phyloP scores from a whole-genome alignment of 2,888 invertebrate species.

The Gasteruption jaculator region DNA sequence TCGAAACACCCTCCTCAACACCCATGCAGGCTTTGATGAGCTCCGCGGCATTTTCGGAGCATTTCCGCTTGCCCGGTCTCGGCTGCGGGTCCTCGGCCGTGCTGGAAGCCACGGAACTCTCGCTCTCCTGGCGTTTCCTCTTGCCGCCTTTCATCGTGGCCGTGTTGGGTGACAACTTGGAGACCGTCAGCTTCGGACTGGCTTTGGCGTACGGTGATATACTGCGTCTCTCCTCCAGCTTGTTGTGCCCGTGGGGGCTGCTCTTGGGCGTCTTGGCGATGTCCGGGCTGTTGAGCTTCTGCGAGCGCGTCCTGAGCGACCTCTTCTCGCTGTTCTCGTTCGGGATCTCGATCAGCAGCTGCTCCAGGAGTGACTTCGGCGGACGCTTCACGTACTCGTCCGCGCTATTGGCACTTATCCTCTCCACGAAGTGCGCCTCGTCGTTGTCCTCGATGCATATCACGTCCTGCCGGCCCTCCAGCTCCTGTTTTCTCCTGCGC shows the following conservation, averaged over 20 bases:
- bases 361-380: slow-evolving; percentile 63
- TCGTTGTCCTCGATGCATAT: slow-evolving; percentile 48
- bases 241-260: slow-evolving; percentile 43
- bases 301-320: slow-evolving; percentile 47
- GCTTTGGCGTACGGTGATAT: slow-evolving; percentile 51
- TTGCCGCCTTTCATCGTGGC: slow-evolving; percentile 54
- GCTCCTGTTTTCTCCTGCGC: slow-evolving; percentile 48
- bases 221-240: slow-evolving; percentile 46
- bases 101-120: slow-evolving; percentile 66
- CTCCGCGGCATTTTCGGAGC: slow-evolving; percentile 61
- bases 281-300: slow-evolving; percentile 49
- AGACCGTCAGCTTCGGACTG: slow-evolving; percentile 45
- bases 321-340: slow-evolving; percentile 57
- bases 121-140: slow-evolving; percentile 75
- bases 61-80: slow-evolving; percentile 58
- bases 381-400: slow-evolving; percentile 44
- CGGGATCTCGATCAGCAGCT: slow-evolving; percentile 82
- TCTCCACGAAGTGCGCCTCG: slow-evolving; percentile 42
- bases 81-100: slow-evolving; percentile 56
- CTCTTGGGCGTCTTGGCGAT: slow-evolving; percentile 45
- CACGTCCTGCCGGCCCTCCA: slow-evolving; percentile 47
- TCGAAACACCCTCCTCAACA: slow-evolving; percentile 49
- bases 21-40: slow-evolving; percentile 58
- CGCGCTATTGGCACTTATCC: slow-evolving; percentile 35
- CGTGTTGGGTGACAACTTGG: slow-evolving; percentile 38